A percentile compares a stretch with the other conserved stretches of the same genome.
Conservation (phyloP, 2,888 invertebrate genomes). For the Tricholauxania praeusta region DNA sequence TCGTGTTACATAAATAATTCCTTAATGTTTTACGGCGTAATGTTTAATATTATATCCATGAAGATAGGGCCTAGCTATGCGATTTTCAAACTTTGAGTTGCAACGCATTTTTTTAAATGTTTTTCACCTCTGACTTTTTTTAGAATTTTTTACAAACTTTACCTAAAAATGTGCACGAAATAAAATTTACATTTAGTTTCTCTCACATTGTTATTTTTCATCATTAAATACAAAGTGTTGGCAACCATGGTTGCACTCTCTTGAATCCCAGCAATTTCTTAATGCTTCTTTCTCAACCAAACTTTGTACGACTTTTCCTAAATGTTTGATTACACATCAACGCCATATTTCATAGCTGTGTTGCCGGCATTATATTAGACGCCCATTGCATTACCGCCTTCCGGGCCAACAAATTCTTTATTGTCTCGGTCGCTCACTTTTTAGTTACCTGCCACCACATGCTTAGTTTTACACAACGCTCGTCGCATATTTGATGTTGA, state of each 20-base stretch:
- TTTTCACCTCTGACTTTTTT: too few relatives aligned
- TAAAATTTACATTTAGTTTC: too few relatives aligned
- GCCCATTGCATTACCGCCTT: not conserved
- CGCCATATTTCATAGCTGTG: constrained; percentile 16
- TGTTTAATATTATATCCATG: not conserved
- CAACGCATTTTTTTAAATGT: too few relatives aligned
- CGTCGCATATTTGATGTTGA: constrained; percentile 5
- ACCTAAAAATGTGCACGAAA: too few relatives aligned
- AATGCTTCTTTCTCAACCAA: too few relatives aligned
- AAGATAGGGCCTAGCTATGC: not conserved
- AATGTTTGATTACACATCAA: constrained; percentile 12
- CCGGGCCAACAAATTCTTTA: not conserved
- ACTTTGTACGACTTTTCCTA: not conserved
- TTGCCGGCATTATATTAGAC: not conserved
- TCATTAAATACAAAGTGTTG: not conserved
- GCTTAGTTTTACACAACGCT: not conserved
- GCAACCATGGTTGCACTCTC: constrained; percentile 35
- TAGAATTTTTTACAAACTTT: too few relatives aligned
- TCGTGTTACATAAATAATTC: too few relatives aligned
- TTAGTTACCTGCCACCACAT: not conserved
- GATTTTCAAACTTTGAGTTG: not conserved
- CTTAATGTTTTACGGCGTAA: too few relatives aligned
- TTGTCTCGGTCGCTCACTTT: not conserved
- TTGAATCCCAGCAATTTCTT: constrained; percentile 8
- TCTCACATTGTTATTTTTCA: too few relatives aligned